A percentile compares a stretch with the other conserved stretches of the same genome.
Conservation (phyloP, 1,140 invertebrate genomes). For the Gonioctena quinquepunctata region DNA sequence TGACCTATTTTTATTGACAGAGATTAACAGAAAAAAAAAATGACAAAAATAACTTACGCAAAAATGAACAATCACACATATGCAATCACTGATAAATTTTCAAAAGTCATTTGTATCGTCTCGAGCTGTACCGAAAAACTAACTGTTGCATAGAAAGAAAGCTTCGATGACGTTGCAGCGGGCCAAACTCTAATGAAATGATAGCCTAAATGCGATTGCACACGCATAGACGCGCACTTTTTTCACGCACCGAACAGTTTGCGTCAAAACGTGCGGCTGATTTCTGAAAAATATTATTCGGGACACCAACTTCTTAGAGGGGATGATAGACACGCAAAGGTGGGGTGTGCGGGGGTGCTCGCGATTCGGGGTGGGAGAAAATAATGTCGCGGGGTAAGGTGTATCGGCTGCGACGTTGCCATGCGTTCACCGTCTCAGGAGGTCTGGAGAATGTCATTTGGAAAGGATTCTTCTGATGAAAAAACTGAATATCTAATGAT, state of each 20-base stretch:
- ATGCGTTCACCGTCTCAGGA: too few relatives aligned
- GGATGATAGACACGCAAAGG: constrained; percentile 38
- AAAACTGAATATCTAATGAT: too few relatives aligned
- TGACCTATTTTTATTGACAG: background rate
- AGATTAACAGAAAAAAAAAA: background rate
- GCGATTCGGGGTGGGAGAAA: constrained; percentile 37
- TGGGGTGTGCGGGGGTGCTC: constrained; percentile 36
- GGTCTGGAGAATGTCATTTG: too few relatives aligned
- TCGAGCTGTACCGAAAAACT: constrained; percentile 16
- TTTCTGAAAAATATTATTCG: constrained; percentile 55
- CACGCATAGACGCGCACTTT: constrained; percentile 42
- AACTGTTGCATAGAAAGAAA: constrained; percentile 21
- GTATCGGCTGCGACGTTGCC: constrained; percentile 35
- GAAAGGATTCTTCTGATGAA: too few relatives aligned
- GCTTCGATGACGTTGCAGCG: constrained; percentile 30
- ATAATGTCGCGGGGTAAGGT: constrained; percentile 31
- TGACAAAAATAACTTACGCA: background rate
- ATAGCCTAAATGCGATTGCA: constrained; percentile 6
- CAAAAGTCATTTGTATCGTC: constrained; percentile 11
- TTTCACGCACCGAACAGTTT: constrained; percentile 46
- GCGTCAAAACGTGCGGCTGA: constrained; percentile 55
- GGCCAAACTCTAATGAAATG: constrained; percentile 23
- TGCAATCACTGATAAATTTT: background rate
- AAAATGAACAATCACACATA: background rate
- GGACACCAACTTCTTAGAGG: constrained; percentile 40